phyloP scores from a whole-genome alignment of 1,140 invertebrate species.

The Ostrea edulis region DNA sequence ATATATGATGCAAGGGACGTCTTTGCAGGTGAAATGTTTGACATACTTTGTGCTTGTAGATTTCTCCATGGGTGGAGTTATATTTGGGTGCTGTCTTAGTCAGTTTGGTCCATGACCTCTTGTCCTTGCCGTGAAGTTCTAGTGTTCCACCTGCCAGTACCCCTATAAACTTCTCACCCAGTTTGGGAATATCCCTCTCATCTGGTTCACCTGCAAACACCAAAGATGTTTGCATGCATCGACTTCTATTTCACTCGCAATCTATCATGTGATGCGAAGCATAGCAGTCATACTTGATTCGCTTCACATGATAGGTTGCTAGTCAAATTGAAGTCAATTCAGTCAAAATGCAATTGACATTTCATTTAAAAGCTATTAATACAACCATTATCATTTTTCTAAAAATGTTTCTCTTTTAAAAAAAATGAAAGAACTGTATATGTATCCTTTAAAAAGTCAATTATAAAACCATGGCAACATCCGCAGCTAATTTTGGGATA shows the following conservation, averaged over 20 bases:
- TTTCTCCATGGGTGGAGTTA: background rate
- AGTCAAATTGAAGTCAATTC: background rate
- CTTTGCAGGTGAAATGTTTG: background rate
- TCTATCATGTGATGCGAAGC: background rate
- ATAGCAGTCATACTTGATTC: no score
- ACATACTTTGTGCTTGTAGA: constrained; percentile 35
- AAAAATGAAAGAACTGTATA: no score
- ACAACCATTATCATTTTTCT: no score
- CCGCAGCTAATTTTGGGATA: no score
- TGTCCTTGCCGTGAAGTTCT: constrained; percentile 46
- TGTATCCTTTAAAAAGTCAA: no score
- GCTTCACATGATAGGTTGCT: background rate
- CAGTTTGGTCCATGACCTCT: constrained; percentile 48
- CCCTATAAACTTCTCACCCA: constrained; percentile 47
- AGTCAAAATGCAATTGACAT: background rate
- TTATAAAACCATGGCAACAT: no score
- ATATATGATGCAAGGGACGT: no score
- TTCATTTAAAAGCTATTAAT: no score
- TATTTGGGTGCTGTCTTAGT: constrained; percentile 2
- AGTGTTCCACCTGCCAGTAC: constrained; percentile 14
- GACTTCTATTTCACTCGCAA: no score
- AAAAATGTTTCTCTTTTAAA: no score
- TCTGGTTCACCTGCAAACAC: background rate
- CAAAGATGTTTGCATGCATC: no score
- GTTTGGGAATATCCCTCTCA: background rate